A percentile compares a stretch with the other conserved stretches of the same genome.
Evolutionary conservation across 1,140 invertebrate species (phyloP).

Genomic region (Cephus cinctus): DNA sequence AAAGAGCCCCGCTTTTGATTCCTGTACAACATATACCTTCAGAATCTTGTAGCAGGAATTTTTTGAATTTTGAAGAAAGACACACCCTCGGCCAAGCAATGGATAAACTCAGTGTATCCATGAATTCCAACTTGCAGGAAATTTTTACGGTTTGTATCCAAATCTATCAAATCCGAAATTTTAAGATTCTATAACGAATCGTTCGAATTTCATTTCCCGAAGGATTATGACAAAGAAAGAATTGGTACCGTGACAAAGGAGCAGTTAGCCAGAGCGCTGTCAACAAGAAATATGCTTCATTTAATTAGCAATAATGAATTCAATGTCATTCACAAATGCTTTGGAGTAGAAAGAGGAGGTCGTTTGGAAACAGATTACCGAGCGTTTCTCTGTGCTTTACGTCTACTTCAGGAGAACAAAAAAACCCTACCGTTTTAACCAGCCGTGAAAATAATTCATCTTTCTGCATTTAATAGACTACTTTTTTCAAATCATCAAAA

Average conservation of each 20-base stretch:
- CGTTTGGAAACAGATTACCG: conserved; percentile 65
- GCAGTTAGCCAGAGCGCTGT: conserved; percentile 62
- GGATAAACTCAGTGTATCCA: conserved; percentile 58
- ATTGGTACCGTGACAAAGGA: conserved; percentile 63
- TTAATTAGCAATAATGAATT: conserved; percentile 62
- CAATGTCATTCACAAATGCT: conserved; percentile 67
- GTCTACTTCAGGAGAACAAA: conserved; percentile 53
- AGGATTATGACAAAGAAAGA: conserved; percentile 66
- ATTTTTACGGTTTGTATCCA: conserved; percentile 54
- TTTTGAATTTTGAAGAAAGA: conserved; percentile 70
- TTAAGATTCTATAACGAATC: conserved; percentile 23
- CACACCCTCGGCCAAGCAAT: conserved; percentile 59
- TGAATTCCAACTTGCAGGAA: conserved; percentile 63
- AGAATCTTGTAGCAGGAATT: conserved; percentile 60
- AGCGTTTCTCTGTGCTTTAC: conserved; percentile 58
- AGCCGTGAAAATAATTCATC: no score
- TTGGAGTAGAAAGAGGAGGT: conserved; percentile 60
- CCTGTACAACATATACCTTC: conserved; percentile 66
- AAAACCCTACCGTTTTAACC: conserved; percentile 49
- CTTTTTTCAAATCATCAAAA: no score
- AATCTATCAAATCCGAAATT: conserved; percentile 2
- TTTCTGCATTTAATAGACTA: no score
- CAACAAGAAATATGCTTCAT: conserved; percentile 60
- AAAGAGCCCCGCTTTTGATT: conserved; percentile 63
- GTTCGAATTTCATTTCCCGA: neutral